Evolutionary conservation across 2,888 invertebrate genomes (phyloP), one percentile per base, ranked within the genome.

Genomic region (Synanthedon andrenaeformis): DNA sequence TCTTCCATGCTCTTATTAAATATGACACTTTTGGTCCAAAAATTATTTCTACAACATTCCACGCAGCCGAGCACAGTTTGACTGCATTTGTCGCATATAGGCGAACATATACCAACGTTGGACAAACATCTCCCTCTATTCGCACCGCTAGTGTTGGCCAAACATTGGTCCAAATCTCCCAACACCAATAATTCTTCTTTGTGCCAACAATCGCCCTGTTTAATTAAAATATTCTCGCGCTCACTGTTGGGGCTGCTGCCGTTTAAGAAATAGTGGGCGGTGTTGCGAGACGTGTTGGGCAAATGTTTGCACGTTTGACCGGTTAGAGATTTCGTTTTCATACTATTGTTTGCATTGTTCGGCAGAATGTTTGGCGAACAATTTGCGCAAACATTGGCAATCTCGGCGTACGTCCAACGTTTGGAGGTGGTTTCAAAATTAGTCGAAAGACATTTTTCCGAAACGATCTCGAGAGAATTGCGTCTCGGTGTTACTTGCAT

Each of bases 31-130:
- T 62, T 60, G 50, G 65, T 61, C 74, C 76, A 79, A 51, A 69
- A 78, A 19, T 75, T 67, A 53, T 79, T 79, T 5, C 54, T 58
- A 0, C 69, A 56, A 19, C 79, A 79, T 8, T 73, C 74, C 1
- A 58, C 61, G 13, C 78, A 77, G 10, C 59, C 59, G 6, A 35
- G 35, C 35, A 35, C 1, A 66, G 11, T 4, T 42, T 11, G 17
- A 11, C 19, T 13, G 41, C 35, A n/a, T 4, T 51, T 50, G 51
- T 4, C 49, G 52, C 23, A 14, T n/a, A 52, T 52, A 2, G 56
- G 52, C 55, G 52, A 55, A 6, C 51, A 56, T 56, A 52, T 49
- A 49, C 19, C 28, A 49, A 45, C 52, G 19, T 45, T 52, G 2
- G 52, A 51, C 54, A 54, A 50, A 17, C 52, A 54, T 28, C 49